Evolutionary conservation across 2,888 invertebrate genomes (phyloP), one percentile per base, ranked within the genome.

Genomic region (Ephialtes manifestator): DNA sequence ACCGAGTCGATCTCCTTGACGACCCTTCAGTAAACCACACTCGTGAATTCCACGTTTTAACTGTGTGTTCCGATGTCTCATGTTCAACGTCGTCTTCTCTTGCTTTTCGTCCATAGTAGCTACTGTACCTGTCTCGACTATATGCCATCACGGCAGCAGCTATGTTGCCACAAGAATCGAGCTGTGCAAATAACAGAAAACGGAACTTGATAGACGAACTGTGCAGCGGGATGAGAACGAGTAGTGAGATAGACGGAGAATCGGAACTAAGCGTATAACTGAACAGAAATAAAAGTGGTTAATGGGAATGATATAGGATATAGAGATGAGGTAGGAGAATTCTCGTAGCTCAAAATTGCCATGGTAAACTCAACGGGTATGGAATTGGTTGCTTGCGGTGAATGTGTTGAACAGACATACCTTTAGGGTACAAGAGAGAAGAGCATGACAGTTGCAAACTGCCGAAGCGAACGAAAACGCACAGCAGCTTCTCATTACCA

Each of bases 1-100:
- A 80, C 53, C 71, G 65, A 71, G 53, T 55, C 63, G 13, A 72
- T 80, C 63, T 72, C 53, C 79, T 80, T 65, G 71, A 80, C 58
- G 70, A 77, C 20, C 51, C 74, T 39, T 11, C 43, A 51, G 53
- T 71, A 31, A 65, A 75, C 55, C 81, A 28, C 68, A 20, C 51
- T 75, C 65, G 75, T 70, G 48, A 84, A 84, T 63, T 74, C 48
- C 46, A 46, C 68, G 58, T 58, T 72, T 39, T 31, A 53, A 39
- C 48, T 48, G 39, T 67, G 43, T 70, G 31, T 71, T 15, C 28
- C 74, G 28, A n/a, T 72, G 43, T 55, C 63, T 67, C 28, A 53
- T 20, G 48, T 20, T 20, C 63, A 70, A 2, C 20, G 8, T 28
- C 55, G 15, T 53, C 24, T 68, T 75, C 68, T 24, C 43, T 51